Evolutionary conservation across 2,113 vertebrate genomes (phyloP).

Genomic region (Hippocampus barbouri): DNA sequence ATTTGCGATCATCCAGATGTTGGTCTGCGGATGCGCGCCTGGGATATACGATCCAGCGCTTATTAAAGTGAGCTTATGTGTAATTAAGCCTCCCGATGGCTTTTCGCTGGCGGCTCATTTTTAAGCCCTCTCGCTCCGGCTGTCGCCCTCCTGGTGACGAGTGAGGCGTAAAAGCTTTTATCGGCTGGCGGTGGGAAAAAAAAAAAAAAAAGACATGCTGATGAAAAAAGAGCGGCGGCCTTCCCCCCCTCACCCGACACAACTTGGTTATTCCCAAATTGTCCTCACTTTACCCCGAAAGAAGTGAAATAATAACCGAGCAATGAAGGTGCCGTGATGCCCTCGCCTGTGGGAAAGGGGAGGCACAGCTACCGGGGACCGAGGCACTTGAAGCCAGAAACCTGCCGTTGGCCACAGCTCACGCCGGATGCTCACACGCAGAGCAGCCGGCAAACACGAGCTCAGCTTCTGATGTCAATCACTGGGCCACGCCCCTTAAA

Average conservation of each 20-base stretch:
- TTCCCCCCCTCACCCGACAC: not conserved
- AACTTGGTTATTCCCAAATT: constrained; percentile 4
- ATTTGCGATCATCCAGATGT: constrained; percentile 54
- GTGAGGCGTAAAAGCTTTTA: constrained; percentile 48
- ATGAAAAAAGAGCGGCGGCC: constrained; percentile 29
- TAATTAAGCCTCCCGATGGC: constrained; percentile 63
- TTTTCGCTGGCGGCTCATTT: constrained; percentile 47
- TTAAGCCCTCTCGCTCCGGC: constrained; percentile 36
- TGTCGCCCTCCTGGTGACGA: constrained; percentile 43
- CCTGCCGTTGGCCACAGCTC: not conserved
- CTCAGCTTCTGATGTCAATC: not conserved
- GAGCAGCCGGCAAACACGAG: not conserved
- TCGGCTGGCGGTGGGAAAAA: constrained; percentile 22
- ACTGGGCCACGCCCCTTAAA: no score
- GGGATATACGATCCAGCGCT: constrained; percentile 52
- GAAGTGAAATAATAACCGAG: not conserved
- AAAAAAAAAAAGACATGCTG: constrained; percentile 46
- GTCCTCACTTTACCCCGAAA: not conserved
- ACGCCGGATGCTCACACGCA: not conserved
- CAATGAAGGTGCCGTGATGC: not conserved
- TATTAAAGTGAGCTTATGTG: constrained; percentile 65
- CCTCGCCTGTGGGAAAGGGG: no score
- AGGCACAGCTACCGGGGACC: no score
- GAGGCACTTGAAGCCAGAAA: not conserved
- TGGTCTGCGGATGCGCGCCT: constrained; percentile 23